Evolutionary conservation across 2,797 vertebrate species (phyloP), one percentile per base, ranked within the genome.

Genomic region (Acrocephalus scirpaceus): DNA sequence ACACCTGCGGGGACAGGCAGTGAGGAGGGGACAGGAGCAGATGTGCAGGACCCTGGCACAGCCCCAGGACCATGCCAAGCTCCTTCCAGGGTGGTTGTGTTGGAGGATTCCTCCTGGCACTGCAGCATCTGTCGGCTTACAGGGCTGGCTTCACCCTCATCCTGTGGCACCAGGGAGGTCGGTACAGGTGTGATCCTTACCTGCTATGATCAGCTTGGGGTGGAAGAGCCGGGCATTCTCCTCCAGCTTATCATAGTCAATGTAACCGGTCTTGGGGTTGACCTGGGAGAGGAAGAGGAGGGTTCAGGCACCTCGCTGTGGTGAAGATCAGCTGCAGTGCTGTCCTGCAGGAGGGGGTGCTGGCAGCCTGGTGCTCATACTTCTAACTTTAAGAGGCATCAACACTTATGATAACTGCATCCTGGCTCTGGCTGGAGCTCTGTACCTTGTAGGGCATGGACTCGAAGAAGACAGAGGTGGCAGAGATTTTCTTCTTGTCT

Each of bases 391-490:
- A 81, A 16, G 73, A 83, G 26, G 34, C 40, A 30, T 26, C 16
- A 57, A 38, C 7, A 4, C 2, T 48, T 40, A 10, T 1, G 21
- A 23, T 2, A 4, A 61, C 13, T 1, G 1, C 26, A 9, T 29
- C 36, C 21, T 53, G 57, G 32, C 48, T 82, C 47, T 2, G 1
- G 12, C 69, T 26, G 36, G 38, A 61, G 61, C 23, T 21, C 23
- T 47, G n/a, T 95, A 99, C 99, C 99, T 99, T 99, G 90, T 99
- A 99, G 1, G 99, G 99, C 99, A 99, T 99, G n/a, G 99, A 99
- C 90, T 99, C 99, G 5, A 99, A 99, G 96, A 99, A 99, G 93
- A 99, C 98, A 26, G 99, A 99, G 0, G 99, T 99, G 18, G 99
- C 99, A 0, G 99, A 99, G 94, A 99, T 99, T 93, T 98, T 99